Percentiles rank a stretch among this genome's conserved stretches.
Evolutionary conservation across 2,797 vertebrate species (phyloP).

Genomic region (Scolopax bukidnonensis): DNA sequence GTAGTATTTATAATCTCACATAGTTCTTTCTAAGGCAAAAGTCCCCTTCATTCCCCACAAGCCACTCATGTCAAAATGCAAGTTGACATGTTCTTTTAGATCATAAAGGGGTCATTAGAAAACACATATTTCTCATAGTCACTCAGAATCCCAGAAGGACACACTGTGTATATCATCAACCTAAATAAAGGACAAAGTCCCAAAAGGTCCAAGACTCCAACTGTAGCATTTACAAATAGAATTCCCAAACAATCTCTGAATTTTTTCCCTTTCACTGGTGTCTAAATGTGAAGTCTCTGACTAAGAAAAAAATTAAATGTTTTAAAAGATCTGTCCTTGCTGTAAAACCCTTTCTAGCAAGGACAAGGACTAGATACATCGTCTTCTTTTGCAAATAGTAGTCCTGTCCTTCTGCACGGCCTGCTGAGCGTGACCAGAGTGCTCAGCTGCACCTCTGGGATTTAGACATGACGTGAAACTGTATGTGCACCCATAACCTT

Average conservation of each 20-base stretch:
- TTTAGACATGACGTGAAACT: not conserved
- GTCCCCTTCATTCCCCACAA: not conserved
- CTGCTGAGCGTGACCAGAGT: not conserved
- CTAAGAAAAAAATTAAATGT: not conserved
- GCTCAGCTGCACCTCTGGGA: not conserved
- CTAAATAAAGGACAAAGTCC: not conserved
- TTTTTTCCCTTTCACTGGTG: not conserved
- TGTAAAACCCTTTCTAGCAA: not conserved
- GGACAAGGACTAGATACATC: not conserved
- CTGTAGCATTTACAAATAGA: not conserved
- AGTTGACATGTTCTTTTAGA: not conserved
- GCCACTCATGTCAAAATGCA: not conserved
- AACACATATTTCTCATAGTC: not conserved
- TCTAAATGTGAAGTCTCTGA: not conserved
- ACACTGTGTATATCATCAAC: not conserved
- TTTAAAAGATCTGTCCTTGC: not conserved
- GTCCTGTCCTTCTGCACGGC: not conserved
- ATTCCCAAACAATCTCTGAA: not conserved
- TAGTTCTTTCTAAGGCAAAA: not conserved
- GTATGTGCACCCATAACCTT: accelerated
- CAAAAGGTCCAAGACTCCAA: not conserved
- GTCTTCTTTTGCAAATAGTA: not conserved
- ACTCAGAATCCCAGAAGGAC: not conserved
- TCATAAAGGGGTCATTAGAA: not conserved
- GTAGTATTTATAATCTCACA: not conserved